Conservation (phyloP, 2,797 vertebrate genomes). For the Crax fasciolata region DNA sequence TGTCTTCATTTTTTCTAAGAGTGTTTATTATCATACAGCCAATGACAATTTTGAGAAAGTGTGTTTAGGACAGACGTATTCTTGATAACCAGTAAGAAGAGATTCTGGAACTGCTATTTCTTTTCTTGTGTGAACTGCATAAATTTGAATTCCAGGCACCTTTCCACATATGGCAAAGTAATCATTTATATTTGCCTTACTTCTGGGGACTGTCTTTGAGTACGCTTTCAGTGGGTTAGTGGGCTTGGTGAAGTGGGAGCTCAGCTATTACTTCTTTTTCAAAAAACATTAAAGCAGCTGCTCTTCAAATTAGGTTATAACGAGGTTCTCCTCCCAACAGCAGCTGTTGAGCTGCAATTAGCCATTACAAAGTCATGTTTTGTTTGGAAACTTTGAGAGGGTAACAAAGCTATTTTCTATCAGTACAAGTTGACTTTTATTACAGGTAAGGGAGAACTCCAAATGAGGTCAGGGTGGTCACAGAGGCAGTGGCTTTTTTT, state of each 20-base stretch:
- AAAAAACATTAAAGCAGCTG: conserved; percentile 23
- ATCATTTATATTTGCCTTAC: not conserved
- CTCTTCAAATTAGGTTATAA: conserved; percentile 68
- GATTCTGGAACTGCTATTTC: not conserved
- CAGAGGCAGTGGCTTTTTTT: conserved; percentile 48
- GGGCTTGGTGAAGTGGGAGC: not conserved
- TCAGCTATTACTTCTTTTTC: conserved; percentile 45
- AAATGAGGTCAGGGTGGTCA: conserved; percentile 37
- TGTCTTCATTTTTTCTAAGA: conserved; percentile 1
- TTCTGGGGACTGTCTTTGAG: not conserved
- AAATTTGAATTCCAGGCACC: not conserved
- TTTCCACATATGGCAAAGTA: not conserved
- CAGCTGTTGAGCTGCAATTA: conserved; percentile 74
- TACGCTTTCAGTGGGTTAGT: not conserved
- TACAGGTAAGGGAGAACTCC: not conserved
- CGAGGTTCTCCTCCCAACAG: conserved; percentile 24
- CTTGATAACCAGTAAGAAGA: not conserved
- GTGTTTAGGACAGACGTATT: not conserved
- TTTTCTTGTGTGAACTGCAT: not conserved
- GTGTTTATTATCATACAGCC: not conserved
- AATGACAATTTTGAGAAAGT: not conserved
- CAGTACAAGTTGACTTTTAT: conserved; percentile 37
- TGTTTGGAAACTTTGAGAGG: conserved; percentile 46
- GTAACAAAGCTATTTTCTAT: conserved; percentile 40
- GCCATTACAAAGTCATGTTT: conserved; percentile 70